These are phyloP conservation scores for Sebastes baramenuke DNA, from an alignment of 2,797 vertebrate species.

Conservation along the genomic window DNA sequence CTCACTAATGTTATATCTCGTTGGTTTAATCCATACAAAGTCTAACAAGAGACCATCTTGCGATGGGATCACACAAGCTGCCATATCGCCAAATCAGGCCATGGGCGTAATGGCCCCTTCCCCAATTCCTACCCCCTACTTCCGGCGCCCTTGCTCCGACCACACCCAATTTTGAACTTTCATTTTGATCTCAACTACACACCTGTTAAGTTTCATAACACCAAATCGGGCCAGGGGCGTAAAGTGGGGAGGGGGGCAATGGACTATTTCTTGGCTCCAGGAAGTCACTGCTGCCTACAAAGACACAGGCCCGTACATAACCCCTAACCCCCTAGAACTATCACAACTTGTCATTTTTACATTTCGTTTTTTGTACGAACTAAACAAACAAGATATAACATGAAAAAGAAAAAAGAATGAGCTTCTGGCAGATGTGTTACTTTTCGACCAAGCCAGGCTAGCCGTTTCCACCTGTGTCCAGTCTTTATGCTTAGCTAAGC, in stretches of 20 bases:
- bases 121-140: not conserved
- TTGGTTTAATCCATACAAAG: not conserved
- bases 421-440: not conserved
- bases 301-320: not conserved
- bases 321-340: no score
- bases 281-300: not conserved
- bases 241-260: no score
- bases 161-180: not conserved
- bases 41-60: not conserved
- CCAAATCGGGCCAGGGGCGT: no score
- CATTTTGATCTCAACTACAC: not conserved
- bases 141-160: not conserved
- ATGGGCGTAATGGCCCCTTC: no score
- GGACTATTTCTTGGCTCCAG: not conserved
- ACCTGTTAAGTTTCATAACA: not conserved
- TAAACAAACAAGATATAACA: not conserved
- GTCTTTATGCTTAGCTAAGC: not conserved
- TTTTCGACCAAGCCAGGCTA: not conserved
- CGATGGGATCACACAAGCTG: no score
- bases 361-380: not conserved
- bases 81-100: no score
- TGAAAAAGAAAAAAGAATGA: not conserved
- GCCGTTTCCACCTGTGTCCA: not conserved
- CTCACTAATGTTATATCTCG: not conserved
- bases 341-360: no score